Conservation (phyloP, 2,888 invertebrate genomes). For the Oscheius onirici region DNA sequence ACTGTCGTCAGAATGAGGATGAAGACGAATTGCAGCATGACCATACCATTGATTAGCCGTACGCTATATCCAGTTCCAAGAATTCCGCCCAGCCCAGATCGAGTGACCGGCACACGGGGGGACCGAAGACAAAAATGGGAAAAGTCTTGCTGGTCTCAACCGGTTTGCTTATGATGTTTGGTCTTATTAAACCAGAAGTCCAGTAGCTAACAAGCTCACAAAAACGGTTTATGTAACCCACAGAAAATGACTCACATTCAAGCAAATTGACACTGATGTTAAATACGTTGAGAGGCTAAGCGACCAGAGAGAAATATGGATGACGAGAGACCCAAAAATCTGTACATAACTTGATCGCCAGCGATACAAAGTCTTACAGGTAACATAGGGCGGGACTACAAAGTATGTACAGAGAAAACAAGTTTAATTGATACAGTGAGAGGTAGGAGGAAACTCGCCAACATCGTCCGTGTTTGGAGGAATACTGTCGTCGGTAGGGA, state of each 20-base stretch:
- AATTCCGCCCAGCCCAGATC: slow-evolving; percentile 17
- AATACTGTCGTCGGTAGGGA: slow-evolving; percentile 2
- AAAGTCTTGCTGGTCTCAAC: not conserved
- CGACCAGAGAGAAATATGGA: slow-evolving; percentile 13
- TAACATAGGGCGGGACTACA: not conserved
- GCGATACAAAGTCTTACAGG: slow-evolving; percentile 21
- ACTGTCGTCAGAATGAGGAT: slow-evolving; percentile 4
- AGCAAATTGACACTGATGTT: not conserved
- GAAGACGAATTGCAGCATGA: slow-evolving; percentile 16
- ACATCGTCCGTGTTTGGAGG: slow-evolving; percentile 61
- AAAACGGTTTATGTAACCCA: not conserved
- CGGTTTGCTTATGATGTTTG: slow-evolving; percentile 10
- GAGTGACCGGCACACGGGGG: slow-evolving; percentile 12
- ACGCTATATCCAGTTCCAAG: slow-evolving; percentile 21
- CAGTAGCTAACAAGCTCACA: not conserved
- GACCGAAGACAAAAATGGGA: slow-evolving; percentile 5
- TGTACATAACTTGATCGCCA: slow-evolving; percentile 24
- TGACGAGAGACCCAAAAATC: slow-evolving; percentile 12
- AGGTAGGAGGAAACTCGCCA: slow-evolving; percentile 67
- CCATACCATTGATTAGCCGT: slow-evolving; percentile 7
- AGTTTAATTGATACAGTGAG: slow-evolving; percentile 51
- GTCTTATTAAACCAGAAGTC: not conserved
- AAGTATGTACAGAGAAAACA: slow-evolving; percentile 7
- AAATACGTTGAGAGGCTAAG: not conserved
- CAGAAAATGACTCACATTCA: not conserved